Evolutionary conservation across 1,140 invertebrate genomes (phyloP).

Genomic region (Venustaconcha ellipsiformis): DNA sequence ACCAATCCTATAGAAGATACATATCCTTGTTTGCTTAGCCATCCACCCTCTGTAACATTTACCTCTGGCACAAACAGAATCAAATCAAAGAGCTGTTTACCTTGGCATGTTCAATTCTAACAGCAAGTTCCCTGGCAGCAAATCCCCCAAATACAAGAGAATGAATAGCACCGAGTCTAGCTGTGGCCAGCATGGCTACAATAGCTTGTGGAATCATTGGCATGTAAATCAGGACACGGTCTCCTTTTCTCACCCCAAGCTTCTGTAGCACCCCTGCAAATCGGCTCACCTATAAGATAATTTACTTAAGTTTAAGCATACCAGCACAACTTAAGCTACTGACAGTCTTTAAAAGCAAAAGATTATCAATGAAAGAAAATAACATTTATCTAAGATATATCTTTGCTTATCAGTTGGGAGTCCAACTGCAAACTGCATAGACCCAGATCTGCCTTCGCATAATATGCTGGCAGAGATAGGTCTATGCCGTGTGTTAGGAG

Average conservation of each 20-base stretch:
- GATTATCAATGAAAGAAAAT: too few species aligned
- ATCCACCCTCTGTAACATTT: too few species aligned
- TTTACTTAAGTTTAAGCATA: background rate
- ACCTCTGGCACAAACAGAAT: background rate
- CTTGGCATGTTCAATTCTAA: constrained; percentile 85
- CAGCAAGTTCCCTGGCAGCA: constrained; percentile 86
- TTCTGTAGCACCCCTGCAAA: constrained; percentile 82
- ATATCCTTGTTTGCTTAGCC: too few species aligned
- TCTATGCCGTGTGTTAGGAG: too few species aligned
- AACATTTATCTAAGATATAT: too few species aligned
- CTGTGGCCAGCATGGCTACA: constrained; percentile 93
- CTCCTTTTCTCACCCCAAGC: constrained; percentile 81
- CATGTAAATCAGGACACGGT: constrained; percentile 97
- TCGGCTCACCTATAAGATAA: constrained; percentile 74
- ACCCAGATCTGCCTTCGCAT: too few species aligned
- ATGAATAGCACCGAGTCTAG: constrained; percentile 92
- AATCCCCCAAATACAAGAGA: constrained; percentile 90
- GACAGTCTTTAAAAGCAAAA: too few species aligned
- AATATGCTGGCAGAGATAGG: too few species aligned
- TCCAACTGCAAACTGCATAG: too few species aligned
- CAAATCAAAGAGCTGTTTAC: constrained; percentile 37
- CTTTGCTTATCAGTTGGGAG: too few species aligned
- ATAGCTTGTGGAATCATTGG: constrained; percentile 96
- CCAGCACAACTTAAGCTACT: too few species aligned
- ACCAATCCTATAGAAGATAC: background rate